Evolutionary conservation across 2,888 invertebrate genomes (phyloP), one percentile per base, ranked within the genome.

Genomic region (Thyatira batis): DNA sequence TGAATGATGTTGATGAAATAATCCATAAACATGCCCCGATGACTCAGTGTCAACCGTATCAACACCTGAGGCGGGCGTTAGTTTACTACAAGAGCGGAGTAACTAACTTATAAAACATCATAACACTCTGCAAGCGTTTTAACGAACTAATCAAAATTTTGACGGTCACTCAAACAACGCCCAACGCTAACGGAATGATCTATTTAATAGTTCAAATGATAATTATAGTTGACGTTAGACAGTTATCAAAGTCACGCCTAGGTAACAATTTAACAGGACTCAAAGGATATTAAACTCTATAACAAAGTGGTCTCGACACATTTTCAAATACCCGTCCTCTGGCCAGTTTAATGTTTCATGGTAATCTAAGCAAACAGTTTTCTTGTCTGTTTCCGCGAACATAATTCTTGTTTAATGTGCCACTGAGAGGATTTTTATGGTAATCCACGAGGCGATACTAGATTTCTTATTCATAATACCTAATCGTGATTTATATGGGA

Each of bases 351-450:
- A 45, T 20, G 45, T 30, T 45, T 51, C 45, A 45, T 45, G 5
- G 17, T 33, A 21, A 23, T 30, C 51, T 45, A 51, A 21, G 45
- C 44, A 45, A 45, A 51, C 45, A 28, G 39, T 25, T 45, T 25
- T 46, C 13, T 55, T 13, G 64, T 63, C 55, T 58, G 61, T 64
- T 61, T 58, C 53, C 55, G 57, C 60, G 61, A 67, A 63, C 67
- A 71, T 67, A 73, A 70, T 69, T 75, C 65, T 63, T 60, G 54
- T 67, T 66, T 71, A 70, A 39, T 39, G 39, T 65, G 58, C 54
- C 57, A 65, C 56, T 68, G 70, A 76, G 64, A 69, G 63, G 63
- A 61, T 69, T 76, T 77, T 76, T 77, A 76, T 76, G 76, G 63
- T 70, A 75, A 76, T 77, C 55, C 52, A 56, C 54, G 50, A 57